A percentile compares a stretch with the other conserved stretches of the same genome.
Evolutionary conservation across 2,113 vertebrate species (phyloP).

Genomic region (Nycticryphes semicollaris): DNA sequence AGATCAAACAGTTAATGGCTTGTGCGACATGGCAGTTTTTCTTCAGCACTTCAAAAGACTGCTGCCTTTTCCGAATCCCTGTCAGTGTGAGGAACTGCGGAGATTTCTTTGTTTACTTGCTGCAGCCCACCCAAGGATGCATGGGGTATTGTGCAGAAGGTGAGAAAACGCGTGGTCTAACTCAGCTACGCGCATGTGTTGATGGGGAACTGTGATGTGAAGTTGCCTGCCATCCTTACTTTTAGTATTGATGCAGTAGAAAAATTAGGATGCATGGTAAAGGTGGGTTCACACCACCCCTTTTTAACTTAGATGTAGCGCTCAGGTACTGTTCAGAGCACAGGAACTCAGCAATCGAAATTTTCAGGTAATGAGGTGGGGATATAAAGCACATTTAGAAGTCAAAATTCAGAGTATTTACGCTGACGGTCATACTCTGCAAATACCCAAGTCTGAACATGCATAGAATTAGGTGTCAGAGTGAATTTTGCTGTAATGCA

Average conservation of each 20-base stretch:
- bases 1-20: constrained; percentile 83
- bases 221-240: neutral
- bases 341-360: neutral
- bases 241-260: neutral
- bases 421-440: neutral
- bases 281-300: neutral
- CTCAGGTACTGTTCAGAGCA: neutral
- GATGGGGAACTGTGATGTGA: neutral
- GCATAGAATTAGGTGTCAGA: neutral
- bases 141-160: constrained; percentile 93
- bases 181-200: neutral
- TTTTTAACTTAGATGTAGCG: neutral
- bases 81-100: constrained; percentile 89
- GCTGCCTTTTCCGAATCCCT: constrained; percentile 89
- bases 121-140: constrained; percentile 90
- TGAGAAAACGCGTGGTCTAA: constrained; percentile 38
- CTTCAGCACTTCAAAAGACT: constrained; percentile 79
- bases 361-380: neutral
- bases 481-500: neutral
- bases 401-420: neutral
- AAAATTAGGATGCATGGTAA: neutral
- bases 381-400: neutral
- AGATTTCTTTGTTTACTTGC: constrained; percentile 86
- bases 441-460: neutral
- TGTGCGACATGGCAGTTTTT: constrained; percentile 89